Conservation (phyloP, 2,113 vertebrate species). For the Gobius niger region DNA sequence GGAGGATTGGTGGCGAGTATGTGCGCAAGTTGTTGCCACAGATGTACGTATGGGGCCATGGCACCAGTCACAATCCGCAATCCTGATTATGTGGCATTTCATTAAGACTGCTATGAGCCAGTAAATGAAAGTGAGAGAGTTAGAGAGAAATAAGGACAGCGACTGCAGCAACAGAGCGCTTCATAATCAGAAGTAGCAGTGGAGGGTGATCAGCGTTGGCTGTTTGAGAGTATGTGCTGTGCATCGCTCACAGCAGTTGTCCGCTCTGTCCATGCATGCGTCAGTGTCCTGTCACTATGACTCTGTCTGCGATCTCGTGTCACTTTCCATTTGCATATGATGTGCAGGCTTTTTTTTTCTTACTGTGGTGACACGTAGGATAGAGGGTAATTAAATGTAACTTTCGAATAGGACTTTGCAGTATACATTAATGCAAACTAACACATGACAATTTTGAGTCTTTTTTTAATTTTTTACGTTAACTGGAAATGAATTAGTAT, state of each 20-base stretch:
- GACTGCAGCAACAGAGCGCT: conserved; percentile 32
- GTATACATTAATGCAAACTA: too few relatives aligned
- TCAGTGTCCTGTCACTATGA: conserved; percentile 54
- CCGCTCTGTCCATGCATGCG: conserved; percentile 41
- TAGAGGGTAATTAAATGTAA: too few relatives aligned
- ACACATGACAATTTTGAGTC: too few relatives aligned
- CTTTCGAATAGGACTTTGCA: too few relatives aligned
- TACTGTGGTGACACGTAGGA: too few relatives aligned
- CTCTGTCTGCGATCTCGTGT: conserved; percentile 56
- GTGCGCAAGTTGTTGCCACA: conserved; percentile 39
- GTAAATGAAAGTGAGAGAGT: conserved; percentile 38
- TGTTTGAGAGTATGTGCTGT: conserved; percentile 4
- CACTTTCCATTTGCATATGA: conserved; percentile 56
- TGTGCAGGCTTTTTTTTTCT: conserved; percentile 9
- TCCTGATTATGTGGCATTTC: conserved; percentile 66
- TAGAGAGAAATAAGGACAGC: conserved; percentile 30
- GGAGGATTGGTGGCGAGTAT: conserved; percentile 52
- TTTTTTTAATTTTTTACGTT: too few relatives aligned
- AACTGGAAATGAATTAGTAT: too few relatives aligned
- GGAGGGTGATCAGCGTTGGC: conserved; percentile 26
- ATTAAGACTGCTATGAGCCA: conserved; percentile 60
- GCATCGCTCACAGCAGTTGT: conserved; percentile 48
- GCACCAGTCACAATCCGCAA: conserved; percentile 53
- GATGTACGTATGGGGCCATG: conserved; percentile 31
- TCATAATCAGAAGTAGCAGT: conserved; percentile 33